A percentile compares a stretch with the other conserved stretches of the same genome.
Conservation (phyloP, 2,113 vertebrate species). For the Cochlearius cochlearius region DNA sequence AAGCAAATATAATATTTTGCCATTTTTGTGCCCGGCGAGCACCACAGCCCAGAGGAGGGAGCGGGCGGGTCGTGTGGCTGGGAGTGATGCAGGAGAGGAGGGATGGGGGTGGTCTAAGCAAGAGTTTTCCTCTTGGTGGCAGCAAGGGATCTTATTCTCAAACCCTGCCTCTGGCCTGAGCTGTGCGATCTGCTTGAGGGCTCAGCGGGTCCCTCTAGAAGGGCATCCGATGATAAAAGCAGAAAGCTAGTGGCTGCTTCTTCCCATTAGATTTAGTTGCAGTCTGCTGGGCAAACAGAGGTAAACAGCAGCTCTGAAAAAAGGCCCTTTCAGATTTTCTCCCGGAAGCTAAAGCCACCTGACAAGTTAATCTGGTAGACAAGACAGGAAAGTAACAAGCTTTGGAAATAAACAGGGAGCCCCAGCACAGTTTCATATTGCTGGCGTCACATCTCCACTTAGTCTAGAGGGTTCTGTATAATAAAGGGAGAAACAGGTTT, state of each 20-base stretch:
- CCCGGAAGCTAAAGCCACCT: background rate
- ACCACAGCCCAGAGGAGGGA: background rate
- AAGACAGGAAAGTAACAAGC: background rate
- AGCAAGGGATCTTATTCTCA: background rate
- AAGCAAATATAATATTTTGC: background rate
- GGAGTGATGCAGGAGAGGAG: background rate
- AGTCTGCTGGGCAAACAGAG: background rate
- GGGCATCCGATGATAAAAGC: background rate
- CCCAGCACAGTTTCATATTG: background rate
- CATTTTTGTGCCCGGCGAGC: fast-evolving
- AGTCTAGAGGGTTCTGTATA: background rate
- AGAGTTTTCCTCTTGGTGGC: background rate
- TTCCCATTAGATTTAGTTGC: background rate
- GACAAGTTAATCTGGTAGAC: background rate
- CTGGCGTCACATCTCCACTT: background rate
- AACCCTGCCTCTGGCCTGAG: background rate
- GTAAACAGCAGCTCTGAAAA: background rate
- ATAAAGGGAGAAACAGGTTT: conserved; percentile 22
- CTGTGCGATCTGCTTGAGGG: background rate
- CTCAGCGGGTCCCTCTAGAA: background rate
- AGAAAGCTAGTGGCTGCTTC: background rate
- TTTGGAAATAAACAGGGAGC: background rate
- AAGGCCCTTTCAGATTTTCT: background rate
- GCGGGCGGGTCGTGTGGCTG: background rate
- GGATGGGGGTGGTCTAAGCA: background rate